A percentile compares a stretch with the other conserved stretches of the same genome.
Evolutionary conservation across 2,113 vertebrate species (phyloP).

Genomic region (Calyptomena viridis): DNA sequence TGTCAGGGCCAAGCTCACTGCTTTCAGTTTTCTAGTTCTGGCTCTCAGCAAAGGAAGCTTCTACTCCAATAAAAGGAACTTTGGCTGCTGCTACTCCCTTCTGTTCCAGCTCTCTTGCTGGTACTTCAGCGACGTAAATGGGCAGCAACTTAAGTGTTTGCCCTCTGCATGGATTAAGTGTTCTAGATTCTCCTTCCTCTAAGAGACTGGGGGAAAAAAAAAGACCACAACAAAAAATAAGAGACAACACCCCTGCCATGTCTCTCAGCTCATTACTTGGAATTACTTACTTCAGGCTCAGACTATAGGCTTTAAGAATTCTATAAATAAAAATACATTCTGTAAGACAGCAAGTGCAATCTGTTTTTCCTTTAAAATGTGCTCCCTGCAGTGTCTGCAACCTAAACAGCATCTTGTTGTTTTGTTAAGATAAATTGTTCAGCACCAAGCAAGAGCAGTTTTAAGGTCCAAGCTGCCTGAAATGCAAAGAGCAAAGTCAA

Average conservation of each 20-base stretch:
- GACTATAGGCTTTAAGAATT: not conserved
- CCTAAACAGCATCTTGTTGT: not conserved
- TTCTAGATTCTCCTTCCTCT: not conserved
- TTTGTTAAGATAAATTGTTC: not conserved
- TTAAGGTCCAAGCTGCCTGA: not conserved
- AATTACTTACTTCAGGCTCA: not conserved
- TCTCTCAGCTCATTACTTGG: not conserved
- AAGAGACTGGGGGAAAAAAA: not conserved
- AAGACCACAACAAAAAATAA: not conserved
- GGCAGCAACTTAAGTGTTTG: not conserved
- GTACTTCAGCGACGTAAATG: not conserved
- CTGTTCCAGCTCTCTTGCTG: not conserved
- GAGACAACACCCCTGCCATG: not conserved
- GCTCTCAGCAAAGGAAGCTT: not conserved
- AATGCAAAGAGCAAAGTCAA: slow-evolving; percentile 24
- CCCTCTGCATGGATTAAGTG: not conserved
- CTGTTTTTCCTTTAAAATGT: not conserved
- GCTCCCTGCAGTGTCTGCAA: not conserved
- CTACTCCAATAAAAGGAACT: not conserved
- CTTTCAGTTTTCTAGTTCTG: not conserved
- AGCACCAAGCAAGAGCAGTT: not conserved
- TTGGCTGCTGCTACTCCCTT: not conserved
- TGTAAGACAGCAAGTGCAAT: not conserved
- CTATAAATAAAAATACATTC: not conserved
- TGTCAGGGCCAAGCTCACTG: not conserved